Base-by-base conservation (phyloP, 1,140 invertebrate genomes). In the Goniozus legneri region DNA sequence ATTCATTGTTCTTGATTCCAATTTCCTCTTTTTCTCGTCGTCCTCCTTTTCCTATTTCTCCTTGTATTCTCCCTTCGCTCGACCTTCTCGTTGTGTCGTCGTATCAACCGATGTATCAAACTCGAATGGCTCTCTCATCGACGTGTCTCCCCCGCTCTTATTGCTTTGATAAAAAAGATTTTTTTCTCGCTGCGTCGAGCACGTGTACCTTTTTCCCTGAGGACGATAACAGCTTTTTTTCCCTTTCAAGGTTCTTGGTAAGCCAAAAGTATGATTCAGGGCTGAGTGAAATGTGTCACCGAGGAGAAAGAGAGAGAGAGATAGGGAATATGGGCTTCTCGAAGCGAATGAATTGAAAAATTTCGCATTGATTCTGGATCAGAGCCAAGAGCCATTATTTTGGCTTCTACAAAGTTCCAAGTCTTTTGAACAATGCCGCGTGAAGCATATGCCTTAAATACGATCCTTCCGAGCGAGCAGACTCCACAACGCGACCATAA, bases 311-410 rank as follows among this genome's bases (percentile, higher is more conserved):
- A 40, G 45, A 43, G 15, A 43, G 12, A 43, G 15, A 32, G 14
- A 45, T 44, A 39, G 50, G 31, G 16, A 27, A n/a, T n/a, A n/a
- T n/a, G n/a, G n/a, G n/a, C n/a, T n/a, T n/a, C n/a, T 24, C 20
- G 18, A 36, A 30, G 38, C 27, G 19, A 56, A 18, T 8, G 52
- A 52, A 50, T 42, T 47, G 45, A 60, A 51, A 42, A 54, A 50
- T 39, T 66, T 60, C 56, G 38, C 36, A 32, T 60, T 53, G 53
- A 66, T 69, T 51, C 52, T 66, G 64, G 58, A 62, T 27, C 19
- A 22, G 21, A 37, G 57, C 62, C 62, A 67, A 34, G 38, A 55
- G 47, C 47, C 24, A 27, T 27, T 27, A 27, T 27, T 27, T 27
- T 27, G 24, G 4, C 24, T 4, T 10, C 21, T 13, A 35, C 27